Percentiles rank a stretch among this genome's conserved stretches.
Evolutionary conservation across 2,888 invertebrate species (phyloP).

Genomic region (Synanthedon myopaeformis): DNA sequence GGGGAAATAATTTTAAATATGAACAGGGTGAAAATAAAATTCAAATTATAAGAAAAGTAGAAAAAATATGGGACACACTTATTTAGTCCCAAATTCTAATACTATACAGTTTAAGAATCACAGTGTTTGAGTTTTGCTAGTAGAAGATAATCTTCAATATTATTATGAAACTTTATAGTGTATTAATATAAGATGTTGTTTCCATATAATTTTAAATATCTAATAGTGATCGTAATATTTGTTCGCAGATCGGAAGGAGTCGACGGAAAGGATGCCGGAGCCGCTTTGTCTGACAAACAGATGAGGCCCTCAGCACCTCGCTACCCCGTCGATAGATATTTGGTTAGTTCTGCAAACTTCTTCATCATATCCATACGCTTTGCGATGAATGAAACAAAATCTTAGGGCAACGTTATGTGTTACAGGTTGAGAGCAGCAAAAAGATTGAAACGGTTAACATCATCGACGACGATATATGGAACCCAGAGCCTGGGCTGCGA

Average conservation of each 20-base stretch:
- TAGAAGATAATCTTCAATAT: background rate
- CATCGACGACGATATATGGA: slow-evolving; percentile 56
- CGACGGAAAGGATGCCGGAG: slow-evolving; percentile 55
- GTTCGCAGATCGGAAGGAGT: slow-evolving; percentile 40
- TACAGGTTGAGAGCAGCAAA: slow-evolving; percentile 61
- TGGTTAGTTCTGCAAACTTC: slow-evolving; percentile 30
- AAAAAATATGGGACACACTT: too few species aligned
- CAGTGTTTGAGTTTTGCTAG: too few species aligned
- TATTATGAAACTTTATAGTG: too few species aligned
- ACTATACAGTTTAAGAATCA: too few species aligned
- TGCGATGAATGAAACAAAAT: background rate
- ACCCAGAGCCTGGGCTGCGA: slow-evolving; percentile 46
- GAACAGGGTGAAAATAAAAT: too few species aligned
- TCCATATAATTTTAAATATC: background rate
- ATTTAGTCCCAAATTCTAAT: too few species aligned
- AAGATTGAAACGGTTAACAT: slow-evolving; percentile 56
- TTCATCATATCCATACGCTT: background rate
- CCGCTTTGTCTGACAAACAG: slow-evolving; percentile 65
- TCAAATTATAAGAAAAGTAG: too few species aligned
- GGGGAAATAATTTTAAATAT: too few species aligned
- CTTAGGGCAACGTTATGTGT: slow-evolving; percentile 2
- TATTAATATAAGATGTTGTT: background rate
- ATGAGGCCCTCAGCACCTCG: slow-evolving; percentile 36
- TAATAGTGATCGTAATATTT: slow-evolving; percentile 9
- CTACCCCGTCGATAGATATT: slow-evolving; percentile 66